Evolutionary conservation across 2,113 vertebrate species (phyloP).

Genomic region (Corydoras maculifer): DNA sequence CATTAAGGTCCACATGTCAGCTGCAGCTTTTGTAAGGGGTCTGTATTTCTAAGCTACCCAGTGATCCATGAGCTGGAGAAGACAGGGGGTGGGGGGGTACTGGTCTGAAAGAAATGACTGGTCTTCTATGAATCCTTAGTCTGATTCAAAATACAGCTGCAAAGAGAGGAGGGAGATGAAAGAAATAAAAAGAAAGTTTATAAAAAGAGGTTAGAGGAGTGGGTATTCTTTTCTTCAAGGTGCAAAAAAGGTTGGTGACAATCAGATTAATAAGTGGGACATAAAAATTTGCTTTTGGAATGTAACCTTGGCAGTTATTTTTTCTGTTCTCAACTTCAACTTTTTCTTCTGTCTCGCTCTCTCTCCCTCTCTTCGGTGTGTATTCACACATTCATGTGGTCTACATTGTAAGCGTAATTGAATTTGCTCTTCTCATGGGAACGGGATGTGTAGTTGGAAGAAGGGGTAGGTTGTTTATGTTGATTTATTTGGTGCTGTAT

Average conservation of each 20-base stretch:
- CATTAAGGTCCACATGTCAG: constrained; percentile 94
- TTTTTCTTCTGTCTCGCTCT: background rate
- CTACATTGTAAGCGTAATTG: constrained; percentile 28
- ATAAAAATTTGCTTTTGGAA: constrained; percentile 41
- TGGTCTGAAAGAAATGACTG: constrained; percentile 74
- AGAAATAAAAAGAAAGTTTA: constrained; percentile 52
- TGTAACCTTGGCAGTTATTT: constrained; percentile 20
- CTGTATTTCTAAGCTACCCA: constrained; percentile 98
- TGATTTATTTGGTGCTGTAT: constrained; percentile 20
- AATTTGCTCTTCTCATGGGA: constrained; percentile 30
- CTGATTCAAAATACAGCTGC: constrained; percentile 92
- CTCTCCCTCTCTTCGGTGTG: background rate
- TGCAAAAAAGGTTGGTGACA: constrained; percentile 47
- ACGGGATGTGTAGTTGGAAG: background rate
- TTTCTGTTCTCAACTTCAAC: too few relatives aligned
- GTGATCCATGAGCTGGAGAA: constrained; percentile 82
- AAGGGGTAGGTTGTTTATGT: constrained; percentile 17
- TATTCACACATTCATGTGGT: constrained; percentile 30
- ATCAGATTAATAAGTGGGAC: constrained; percentile 58
- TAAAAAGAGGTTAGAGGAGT: constrained; percentile 49
- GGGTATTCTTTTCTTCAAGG: constrained; percentile 45
- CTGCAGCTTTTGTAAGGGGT: constrained; percentile 85
- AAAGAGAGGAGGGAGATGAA: constrained; percentile 64
- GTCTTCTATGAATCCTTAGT: constrained; percentile 87
- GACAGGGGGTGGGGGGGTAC: constrained; percentile 59